Conservation (phyloP, 2,888 invertebrate genomes). For the Eudemis profundana region DNA sequence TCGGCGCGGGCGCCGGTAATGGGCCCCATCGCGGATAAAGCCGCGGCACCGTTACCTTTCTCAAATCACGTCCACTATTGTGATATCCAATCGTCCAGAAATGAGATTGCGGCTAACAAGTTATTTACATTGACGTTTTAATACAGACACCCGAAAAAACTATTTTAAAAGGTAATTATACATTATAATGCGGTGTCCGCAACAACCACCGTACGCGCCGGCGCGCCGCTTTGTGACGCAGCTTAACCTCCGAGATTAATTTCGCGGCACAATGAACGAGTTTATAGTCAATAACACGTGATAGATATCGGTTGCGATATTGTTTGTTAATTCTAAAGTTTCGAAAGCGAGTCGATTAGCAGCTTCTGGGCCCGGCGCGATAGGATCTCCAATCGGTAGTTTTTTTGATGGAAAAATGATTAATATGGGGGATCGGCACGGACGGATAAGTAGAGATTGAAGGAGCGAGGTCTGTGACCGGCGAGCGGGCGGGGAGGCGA, state of each 20-base stretch:
- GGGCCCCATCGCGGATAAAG: constrained; percentile 82
- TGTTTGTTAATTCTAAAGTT: constrained; percentile 76
- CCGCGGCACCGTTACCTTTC: constrained; percentile 84
- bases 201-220: constrained; percentile 77
- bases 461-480: constrained; percentile 82
- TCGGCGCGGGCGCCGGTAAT: constrained; percentile 69
- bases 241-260: constrained; percentile 83
- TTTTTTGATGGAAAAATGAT: constrained; percentile 78
- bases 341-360: constrained; percentile 66
- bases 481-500: constrained; percentile 58
- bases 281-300: constrained; percentile 77
- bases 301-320: constrained; percentile 80
- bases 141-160: constrained; percentile 82
- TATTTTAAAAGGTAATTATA: constrained; percentile 85
- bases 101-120: constrained; percentile 86
- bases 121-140: constrained; percentile 86
- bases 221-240: constrained; percentile 78
- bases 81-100: constrained; percentile 85
- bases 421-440: constrained; percentile 79
- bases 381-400: constrained; percentile 79
- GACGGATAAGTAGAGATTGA: constrained; percentile 84
- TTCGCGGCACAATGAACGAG: constrained; percentile 81
- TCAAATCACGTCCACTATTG: constrained; percentile 86
- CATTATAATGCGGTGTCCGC: constrained; percentile 81
- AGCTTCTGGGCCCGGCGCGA: constrained; percentile 67